Evolutionary conservation across 1,140 invertebrate genomes (phyloP).

Genomic region (Gonatopus flavifemur): DNA sequence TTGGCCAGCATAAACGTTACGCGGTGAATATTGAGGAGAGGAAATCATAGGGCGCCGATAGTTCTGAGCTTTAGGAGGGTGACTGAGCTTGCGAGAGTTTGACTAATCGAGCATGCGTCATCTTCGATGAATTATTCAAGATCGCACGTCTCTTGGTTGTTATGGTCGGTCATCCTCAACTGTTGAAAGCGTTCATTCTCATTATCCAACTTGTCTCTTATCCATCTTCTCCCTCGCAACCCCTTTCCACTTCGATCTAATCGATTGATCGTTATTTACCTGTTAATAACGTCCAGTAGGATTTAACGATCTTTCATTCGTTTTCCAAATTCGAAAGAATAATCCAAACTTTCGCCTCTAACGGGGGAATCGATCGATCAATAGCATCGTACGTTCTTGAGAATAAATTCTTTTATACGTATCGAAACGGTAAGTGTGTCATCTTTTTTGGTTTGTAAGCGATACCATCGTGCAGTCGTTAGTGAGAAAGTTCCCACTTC

Average conservation of each 20-base stretch:
- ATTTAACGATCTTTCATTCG: background rate
- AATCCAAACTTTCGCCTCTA: conserved; percentile 1
- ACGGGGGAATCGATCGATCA: background rate
- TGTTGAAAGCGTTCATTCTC: conserved; percentile 31
- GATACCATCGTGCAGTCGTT: conserved; percentile 16
- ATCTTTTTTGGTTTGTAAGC: too few relatives aligned
- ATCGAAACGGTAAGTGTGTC: conserved; percentile 13
- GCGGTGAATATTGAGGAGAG: background rate
- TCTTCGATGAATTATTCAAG: conserved; percentile 40
- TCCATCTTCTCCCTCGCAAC: background rate
- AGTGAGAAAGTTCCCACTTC: conserved; percentile 16
- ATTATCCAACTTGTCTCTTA: conserved; percentile 21
- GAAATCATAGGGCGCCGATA: conserved; percentile 10
- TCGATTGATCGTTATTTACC: background rate
- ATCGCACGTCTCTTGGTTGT: conserved; percentile 22
- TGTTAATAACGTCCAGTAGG: background rate
- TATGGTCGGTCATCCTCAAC: conserved; percentile 10
- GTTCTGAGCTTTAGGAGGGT: conserved; percentile 8
- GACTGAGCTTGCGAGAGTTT: conserved; percentile 11
- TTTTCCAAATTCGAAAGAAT: conserved; percentile 6
- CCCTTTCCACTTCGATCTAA: background rate
- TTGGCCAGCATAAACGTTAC: too few relatives aligned
- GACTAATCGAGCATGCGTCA: conserved; percentile 37
- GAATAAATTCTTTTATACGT: conserved; percentile 11
- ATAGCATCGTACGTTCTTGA: background rate